A percentile compares a stretch with the other conserved stretches of the same genome.
Conservation (phyloP, 1,140 invertebrate genomes). For the Drosophila micromelanica region DNA sequence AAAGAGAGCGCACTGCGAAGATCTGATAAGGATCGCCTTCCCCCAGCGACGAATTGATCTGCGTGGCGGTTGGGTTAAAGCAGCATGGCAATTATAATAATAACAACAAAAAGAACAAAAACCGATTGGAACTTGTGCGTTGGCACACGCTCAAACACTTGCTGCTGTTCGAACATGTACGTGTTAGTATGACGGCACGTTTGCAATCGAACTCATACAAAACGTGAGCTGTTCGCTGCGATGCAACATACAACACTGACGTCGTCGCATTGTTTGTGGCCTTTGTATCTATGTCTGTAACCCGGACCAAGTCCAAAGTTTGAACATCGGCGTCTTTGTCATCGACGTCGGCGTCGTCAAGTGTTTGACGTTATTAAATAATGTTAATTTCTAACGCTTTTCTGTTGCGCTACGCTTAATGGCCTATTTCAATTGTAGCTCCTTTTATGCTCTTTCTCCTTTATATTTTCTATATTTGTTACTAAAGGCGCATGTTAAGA, state of each 20-base stretch:
- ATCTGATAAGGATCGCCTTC: conserved; percentile 53
- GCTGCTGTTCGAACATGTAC: conserved; percentile 11
- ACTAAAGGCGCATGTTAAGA: conserved; percentile 8
- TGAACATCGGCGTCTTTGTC: conserved; percentile 34
- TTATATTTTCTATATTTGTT: not conserved
- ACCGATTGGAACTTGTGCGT: conserved; percentile 37
- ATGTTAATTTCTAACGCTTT: conserved; percentile 22
- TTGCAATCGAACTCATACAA: conserved; percentile 52
- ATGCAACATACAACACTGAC: conserved; percentile 25
- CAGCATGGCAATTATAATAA: not conserved
- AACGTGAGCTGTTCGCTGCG: conserved; percentile 37
- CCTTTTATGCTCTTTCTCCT: not conserved
- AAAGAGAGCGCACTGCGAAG: not conserved
- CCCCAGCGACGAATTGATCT: conserved; percentile 11
- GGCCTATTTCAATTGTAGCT: conserved; percentile 7
- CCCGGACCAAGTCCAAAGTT: conserved; percentile 44
- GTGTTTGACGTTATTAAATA: conserved; percentile 24
- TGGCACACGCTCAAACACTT: conserved; percentile 41
- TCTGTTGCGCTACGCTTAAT: not conserved
- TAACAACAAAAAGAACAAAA: conserved; percentile 9
- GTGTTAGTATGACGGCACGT: not conserved
- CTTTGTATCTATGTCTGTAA: not conserved
- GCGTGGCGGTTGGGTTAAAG: conserved; percentile 4
- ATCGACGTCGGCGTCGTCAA: conserved; percentile 6
- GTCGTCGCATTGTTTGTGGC: conserved; percentile 16